Percentiles rank a stretch among this genome's conserved stretches.
These are phyloP conservation scores for Threskiornis aethiopicus DNA, from an alignment of 2,797 vertebrate genomes.

Conservation along the genomic window DNA sequence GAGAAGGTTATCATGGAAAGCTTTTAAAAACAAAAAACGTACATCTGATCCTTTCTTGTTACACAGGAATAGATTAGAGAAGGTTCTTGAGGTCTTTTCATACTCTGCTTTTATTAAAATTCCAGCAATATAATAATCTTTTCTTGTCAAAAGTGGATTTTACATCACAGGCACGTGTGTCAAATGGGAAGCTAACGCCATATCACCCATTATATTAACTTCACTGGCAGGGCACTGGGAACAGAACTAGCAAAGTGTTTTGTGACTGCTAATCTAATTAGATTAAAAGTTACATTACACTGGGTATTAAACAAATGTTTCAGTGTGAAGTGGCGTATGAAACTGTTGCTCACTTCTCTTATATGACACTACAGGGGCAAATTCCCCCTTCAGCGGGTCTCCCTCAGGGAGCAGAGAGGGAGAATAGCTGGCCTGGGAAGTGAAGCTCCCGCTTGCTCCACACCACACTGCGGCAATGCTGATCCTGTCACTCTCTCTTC, in stretches of 20 bases:
- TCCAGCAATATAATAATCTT: neutral
- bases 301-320: neutral
- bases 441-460: neutral
- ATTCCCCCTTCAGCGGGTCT: neutral
- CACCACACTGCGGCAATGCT: neutral
- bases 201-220: neutral
- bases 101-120: neutral
- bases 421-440: neutral
- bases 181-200: rapidly evolving
- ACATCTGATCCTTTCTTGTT: neutral
- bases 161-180: rapidly evolving
- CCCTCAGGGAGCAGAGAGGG: neutral
- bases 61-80: neutral
- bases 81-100: neutral
- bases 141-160: neutral
- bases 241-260: neutral
- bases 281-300: neutral
- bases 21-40: neutral
- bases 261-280: neutral
- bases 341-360: neutral
- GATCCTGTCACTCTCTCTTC: neutral
- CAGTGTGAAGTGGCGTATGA: neutral
- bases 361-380: neutral
- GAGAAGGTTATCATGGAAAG: neutral
- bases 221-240: neutral